These are phyloP conservation scores for Teleiodes luculella DNA, from an alignment of 2,888 invertebrate genomes.

Conservation along the genomic window DNA sequence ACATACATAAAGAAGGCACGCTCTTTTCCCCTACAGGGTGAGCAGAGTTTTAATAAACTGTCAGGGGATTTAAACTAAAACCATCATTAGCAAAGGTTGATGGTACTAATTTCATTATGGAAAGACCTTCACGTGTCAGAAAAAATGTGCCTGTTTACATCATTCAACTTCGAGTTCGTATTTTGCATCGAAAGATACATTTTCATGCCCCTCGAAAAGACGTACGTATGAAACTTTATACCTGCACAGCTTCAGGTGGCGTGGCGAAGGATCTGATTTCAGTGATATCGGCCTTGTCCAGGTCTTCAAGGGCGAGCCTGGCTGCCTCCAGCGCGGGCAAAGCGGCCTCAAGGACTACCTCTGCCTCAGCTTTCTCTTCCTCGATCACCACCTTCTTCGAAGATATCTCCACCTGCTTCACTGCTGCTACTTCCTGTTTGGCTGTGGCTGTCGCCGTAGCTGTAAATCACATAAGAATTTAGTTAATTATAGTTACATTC, in stretches of 20 bases:
- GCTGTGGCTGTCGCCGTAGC: conserved; percentile 84
- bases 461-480: conserved; percentile 22
- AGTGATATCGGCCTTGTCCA: conserved; percentile 94
- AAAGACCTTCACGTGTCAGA: too few species aligned
- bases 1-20: too few species aligned
- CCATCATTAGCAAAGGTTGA: too few species aligned
- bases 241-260: conserved; percentile 93
- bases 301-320: conserved; percentile 85
- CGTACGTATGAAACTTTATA: conserved; percentile 24
- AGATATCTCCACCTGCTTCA: conserved; percentile 89
- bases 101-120: too few species aligned
- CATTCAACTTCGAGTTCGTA: too few species aligned
- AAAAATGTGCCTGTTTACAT: too few species aligned
- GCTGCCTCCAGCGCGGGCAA: conserved; percentile 92
- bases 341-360: conserved; percentile 87
- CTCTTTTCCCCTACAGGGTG: too few species aligned
- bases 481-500: background rate
- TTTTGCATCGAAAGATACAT: background rate
- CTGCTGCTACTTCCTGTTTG: conserved; percentile 88
- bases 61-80: too few species aligned
- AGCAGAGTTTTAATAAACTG: too few species aligned
- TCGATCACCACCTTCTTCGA: conserved; percentile 88
- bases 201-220: background rate
- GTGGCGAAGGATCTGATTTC: conserved; percentile 95
- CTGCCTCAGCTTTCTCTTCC: conserved; percentile 91